Evolutionary conservation across 2,888 invertebrate genomes (phyloP), one percentile per base, ranked within the genome.

Genomic region (Cryptocephalus primarius): DNA sequence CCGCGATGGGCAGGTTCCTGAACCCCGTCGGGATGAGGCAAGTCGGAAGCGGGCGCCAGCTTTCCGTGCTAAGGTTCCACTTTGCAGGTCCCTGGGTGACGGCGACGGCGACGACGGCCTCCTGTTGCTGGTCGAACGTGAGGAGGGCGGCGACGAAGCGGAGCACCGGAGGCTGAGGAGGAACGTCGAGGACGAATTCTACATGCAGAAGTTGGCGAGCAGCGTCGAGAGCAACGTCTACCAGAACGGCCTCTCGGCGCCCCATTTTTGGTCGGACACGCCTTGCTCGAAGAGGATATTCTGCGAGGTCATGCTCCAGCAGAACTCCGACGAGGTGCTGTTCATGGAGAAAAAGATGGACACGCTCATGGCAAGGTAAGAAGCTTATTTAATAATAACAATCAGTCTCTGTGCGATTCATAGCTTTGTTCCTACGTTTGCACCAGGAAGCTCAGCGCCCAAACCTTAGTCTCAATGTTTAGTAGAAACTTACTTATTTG

Each of bases 281-380:
- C 82, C 83, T 45, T 88, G 88, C 63, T 83, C 87, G 3, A 86
- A 87, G 64, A 78, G 75, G 59, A 77, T 85, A 53, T 85, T 87
- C 69, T 88, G 88, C 67, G 81, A 83, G 60, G 81, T 83, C 39
- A 80, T 88, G 75, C 71, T 82, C 38, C 74, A 78, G 48, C 83
- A 85, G 57, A 72, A 79, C 43, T 75, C 79, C 1, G 85, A 87
- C 62, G 81, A 84, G 32, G 71, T 82, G 50, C 76, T 80, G 54
- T 72, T 82, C 39, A 86, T 86, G 85, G 86, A 87, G 71, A 87
- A 87, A 72, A 84, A 83, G 66, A 86, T 87, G 82, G 79, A 80
- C 60, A 77, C 80, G 42, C 73, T 85, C 60, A 69, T 86, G 45
- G 75, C 78, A 65, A 75, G 80, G 87, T 88, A 72, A 85, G 85